Evolutionary conservation across 2,888 invertebrate species (phyloP).

Genomic region (Drosophila quinaria): DNA sequence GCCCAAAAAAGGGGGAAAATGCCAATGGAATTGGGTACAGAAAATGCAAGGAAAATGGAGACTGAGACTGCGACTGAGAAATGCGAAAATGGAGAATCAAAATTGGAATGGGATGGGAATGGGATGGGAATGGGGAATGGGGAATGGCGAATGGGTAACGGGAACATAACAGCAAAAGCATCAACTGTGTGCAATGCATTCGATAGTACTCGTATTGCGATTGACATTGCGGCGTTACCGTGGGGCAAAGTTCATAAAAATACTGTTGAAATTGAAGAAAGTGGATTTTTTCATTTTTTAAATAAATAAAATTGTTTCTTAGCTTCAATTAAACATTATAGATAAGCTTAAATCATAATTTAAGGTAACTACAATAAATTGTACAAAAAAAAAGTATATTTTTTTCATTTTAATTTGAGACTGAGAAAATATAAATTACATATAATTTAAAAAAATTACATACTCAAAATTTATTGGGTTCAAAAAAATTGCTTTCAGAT

Average conservation of each 20-base stretch:
- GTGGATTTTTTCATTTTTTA: too few relatives aligned
- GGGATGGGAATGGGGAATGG: too few relatives aligned
- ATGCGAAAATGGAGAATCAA: conserved; percentile 17
- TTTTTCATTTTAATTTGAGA: too few relatives aligned
- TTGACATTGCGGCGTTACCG: conserved; percentile 18
- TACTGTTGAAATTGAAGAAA: not conserved
- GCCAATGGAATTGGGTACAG: conserved; percentile 28
- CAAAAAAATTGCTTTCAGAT: too few relatives aligned
- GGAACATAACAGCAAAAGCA: conserved; percentile 16
- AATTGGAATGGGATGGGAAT: not conserved
- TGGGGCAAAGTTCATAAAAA: not conserved
- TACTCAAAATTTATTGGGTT: too few relatives aligned
- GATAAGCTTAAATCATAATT: too few relatives aligned
- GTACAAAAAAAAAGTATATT: too few relatives aligned
- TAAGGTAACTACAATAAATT: too few relatives aligned
- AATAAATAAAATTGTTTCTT: too few relatives aligned
- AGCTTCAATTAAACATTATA: too few relatives aligned
- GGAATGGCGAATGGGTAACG: conserved; percentile 8
- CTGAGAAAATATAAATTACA: too few relatives aligned
- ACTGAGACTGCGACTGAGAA: conserved; percentile 6
- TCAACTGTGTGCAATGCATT: conserved; percentile 10
- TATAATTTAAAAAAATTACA: too few relatives aligned
- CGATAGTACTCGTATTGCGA: conserved; percentile 11
- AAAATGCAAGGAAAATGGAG: conserved; percentile 1
- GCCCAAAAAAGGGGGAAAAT: conserved; percentile 33